phyloP scores from a whole-genome alignment of 2,113 vertebrate genomes.

The Oncorhynchus tshawytscha region DNA sequence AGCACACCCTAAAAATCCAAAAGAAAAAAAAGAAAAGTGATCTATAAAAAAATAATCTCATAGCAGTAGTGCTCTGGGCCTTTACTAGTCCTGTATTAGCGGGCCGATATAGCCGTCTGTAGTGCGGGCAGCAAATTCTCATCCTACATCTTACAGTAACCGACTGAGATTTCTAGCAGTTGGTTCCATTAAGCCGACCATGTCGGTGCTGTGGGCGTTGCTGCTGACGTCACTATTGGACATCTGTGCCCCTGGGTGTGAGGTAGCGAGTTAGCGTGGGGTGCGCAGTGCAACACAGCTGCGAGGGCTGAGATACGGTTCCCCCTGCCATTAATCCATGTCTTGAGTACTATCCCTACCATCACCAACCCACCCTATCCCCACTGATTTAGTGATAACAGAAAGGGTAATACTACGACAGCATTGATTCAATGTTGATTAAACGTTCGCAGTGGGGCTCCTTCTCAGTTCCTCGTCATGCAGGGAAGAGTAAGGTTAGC shows the following conservation, averaged over 20 bases:
- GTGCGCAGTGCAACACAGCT: background rate
- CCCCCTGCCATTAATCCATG: background rate
- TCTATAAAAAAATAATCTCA: too few relatives aligned
- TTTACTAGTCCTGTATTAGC: too few relatives aligned
- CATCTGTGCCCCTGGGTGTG: conserved; percentile 42
- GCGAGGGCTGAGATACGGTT: conserved; percentile 4
- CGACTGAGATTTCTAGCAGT: conserved; percentile 34
- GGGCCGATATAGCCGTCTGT: too few relatives aligned
- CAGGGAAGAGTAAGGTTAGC: too few relatives aligned
- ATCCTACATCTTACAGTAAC: conserved; percentile 7
- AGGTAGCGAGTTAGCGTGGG: conserved; percentile 9
- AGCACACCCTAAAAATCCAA: too few relatives aligned
- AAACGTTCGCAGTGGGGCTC: background rate
- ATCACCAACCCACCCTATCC: background rate
- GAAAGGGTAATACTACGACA: background rate
- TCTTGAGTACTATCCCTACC: conserved; percentile 5
- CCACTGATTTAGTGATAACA: background rate
- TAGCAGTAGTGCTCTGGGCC: too few relatives aligned
- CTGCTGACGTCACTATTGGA: conserved; percentile 35
- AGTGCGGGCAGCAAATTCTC: background rate
- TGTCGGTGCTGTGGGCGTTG: conserved; percentile 41
- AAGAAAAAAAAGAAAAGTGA: too few relatives aligned
- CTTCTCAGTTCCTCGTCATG: background rate
- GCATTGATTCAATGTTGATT: background rate
- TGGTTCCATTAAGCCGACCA: conserved; percentile 34